Base-by-base conservation (phyloP, 2,113 vertebrate genomes). In the Potamarius usumacintae region DNA sequence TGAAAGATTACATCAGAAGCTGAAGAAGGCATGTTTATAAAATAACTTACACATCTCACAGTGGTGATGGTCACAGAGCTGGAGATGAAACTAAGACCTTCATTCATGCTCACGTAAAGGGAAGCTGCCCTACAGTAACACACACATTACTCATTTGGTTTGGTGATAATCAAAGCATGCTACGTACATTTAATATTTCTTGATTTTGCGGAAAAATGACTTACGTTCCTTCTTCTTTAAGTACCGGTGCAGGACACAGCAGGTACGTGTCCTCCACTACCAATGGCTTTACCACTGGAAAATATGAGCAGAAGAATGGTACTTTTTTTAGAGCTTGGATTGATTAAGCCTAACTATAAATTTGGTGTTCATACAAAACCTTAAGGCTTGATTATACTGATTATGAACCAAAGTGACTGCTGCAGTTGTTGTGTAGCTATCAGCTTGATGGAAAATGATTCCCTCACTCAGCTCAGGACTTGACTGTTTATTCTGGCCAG, bases 91-190 rank as follows among this genome's bases (percentile, higher is more conserved):
- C 97, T 99, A 86, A 99, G 94, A 0, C 98, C 98, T 17, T 99
- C 97, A 0, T 99, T 99, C 98, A 99, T 98, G 87, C 98, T 99
- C 94, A 99, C 98, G 42, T 98, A 97, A 58, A 99, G 97, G 48
- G 97, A 97, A 4, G 98, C 98, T 52, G 93, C 92, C 93, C 95
- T 96, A 89, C 30, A 91, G 88, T 60, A 85, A 18, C 83, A n/a
- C 81, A 84, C 5, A 25, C 57, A 74, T 8, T 9, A 17, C 3
- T 55, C 9, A 12, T 55, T 7, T 69, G 52, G 12, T 30, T 27
- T 55, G 52, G n/a, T 57, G 52, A 27, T 79, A 78, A 27, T 74
- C 27, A 81, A 48, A 62, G 30, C 22, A 48, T 25, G 58, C 14
- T 25, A 50, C 9, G 42, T 42, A 42, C 42, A 22, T 65, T 10